Evolutionary conservation across 2,797 vertebrate species (phyloP).

Genomic region (Hemibagrus guttatus): DNA sequence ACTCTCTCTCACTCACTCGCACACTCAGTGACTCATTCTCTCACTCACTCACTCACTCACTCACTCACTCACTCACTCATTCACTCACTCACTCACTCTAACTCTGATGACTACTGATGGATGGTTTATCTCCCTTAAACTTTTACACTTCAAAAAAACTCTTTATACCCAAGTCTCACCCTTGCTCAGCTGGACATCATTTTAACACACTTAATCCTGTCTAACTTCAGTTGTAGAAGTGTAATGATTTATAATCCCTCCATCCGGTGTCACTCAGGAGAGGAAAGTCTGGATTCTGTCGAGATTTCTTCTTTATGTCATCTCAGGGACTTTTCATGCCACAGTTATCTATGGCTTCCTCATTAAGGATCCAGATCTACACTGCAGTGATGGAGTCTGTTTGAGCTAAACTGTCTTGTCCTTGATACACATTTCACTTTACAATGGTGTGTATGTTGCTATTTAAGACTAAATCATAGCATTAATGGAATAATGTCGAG

Average conservation of each 20-base stretch:
- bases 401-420: neutral
- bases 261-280: neutral
- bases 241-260: neutral
- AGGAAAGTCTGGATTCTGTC: slow-evolving; percentile 7
- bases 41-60: too few relatives aligned
- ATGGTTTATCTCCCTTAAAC: neutral
- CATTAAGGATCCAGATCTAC: neutral
- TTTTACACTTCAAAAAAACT: neutral
- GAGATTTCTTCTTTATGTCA: neutral
- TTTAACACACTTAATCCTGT: neutral
- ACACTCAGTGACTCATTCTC: too few relatives aligned
- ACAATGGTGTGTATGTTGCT: neutral
- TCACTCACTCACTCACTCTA: too few relatives aligned
- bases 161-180: neutral
- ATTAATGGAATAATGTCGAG: neutral
- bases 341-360: neutral
- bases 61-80: too few relatives aligned
- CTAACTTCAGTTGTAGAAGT: neutral
- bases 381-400: neutral
- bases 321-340: too few relatives aligned
- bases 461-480: neutral
- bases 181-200: neutral
- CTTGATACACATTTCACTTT: neutral
- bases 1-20: too few relatives aligned
- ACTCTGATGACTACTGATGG: too few relatives aligned